These are phyloP conservation scores for Psylliodes chrysocephalus DNA, from an alignment of 2,888 invertebrate species.

Conservation along the genomic window DNA sequence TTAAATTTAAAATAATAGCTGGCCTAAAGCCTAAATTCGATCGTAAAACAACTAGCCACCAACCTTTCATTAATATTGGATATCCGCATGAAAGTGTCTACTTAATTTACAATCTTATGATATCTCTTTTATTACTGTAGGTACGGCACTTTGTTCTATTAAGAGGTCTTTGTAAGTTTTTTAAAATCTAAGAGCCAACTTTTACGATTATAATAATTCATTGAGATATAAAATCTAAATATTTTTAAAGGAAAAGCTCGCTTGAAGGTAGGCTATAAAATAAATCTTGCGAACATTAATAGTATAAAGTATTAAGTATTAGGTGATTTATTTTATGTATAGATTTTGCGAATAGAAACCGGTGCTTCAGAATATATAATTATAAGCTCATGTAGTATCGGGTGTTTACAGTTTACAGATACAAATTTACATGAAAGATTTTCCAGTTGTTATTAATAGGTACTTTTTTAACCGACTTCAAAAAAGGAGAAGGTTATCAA, in stretches of 20 bases:
- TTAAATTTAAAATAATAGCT: too few relatives aligned
- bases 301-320: constrained; percentile 52
- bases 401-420: too few relatives aligned
- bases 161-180: neutral
- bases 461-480: too few relatives aligned
- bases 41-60: constrained; percentile 1
- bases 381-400: too few relatives aligned
- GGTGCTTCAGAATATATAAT: constrained; percentile 12
- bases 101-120: neutral
- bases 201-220: constrained; percentile 45
- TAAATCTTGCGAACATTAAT: constrained; percentile 54
- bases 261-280: constrained; percentile 48
- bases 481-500: too few relatives aligned
- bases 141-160: neutral
- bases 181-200: constrained; percentile 31
- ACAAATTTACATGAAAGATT: too few relatives aligned
- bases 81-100: neutral
- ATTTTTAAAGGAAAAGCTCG: too few relatives aligned
- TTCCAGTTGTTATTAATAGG: too few relatives aligned
- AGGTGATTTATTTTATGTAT: constrained; percentile 55
- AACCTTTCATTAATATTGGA: neutral
- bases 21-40: too few relatives aligned
- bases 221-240: constrained; percentile 41
- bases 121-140: neutral
- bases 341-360: constrained; percentile 15